Evolutionary conservation across 2,113 vertebrate species (phyloP).

Genomic region (Pholis gunnellus): DNA sequence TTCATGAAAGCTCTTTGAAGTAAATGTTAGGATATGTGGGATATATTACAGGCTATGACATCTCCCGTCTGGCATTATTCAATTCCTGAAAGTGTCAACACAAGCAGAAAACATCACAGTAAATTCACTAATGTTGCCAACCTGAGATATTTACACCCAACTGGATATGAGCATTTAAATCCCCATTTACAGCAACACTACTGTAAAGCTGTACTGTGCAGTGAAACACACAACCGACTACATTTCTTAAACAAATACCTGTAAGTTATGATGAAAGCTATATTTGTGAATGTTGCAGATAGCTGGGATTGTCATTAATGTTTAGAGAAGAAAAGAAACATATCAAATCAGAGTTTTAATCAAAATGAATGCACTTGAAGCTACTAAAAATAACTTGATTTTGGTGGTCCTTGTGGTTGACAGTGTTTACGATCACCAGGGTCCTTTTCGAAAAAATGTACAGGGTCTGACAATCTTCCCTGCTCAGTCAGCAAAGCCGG

Average conservation of each 20-base stretch:
- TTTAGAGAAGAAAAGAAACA: background rate
- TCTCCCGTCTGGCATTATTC: slow-evolving; percentile 22
- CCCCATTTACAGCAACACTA: background rate
- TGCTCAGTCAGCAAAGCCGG: too few relatives aligned
- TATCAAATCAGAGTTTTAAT: background rate
- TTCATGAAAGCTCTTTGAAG: slow-evolving; percentile 1
- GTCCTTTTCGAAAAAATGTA: too few relatives aligned
- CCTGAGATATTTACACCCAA: slow-evolving; percentile 12
- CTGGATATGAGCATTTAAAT: background rate
- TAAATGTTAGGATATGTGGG: slow-evolving; percentile 20
- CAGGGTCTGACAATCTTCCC: too few relatives aligned
- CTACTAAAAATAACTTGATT: too few relatives aligned
- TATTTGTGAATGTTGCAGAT: background rate
- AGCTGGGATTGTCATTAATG: background rate
- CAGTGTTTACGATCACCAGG: too few relatives aligned
- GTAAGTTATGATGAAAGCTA: background rate
- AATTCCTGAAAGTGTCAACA: slow-evolving; percentile 21
- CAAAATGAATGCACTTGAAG: background rate
- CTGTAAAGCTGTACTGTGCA: background rate
- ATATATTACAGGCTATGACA: slow-evolving; percentile 5
- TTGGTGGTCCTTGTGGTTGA: too few relatives aligned
- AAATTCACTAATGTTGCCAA: slow-evolving; percentile 32
- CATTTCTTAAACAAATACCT: background rate
- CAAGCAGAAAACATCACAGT: slow-evolving; percentile 15
- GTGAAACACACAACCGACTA: background rate